A percentile compares a stretch with the other conserved stretches of the same genome.
Conservation (phyloP, 2,888 invertebrate species). For the Stratiomys singularior region DNA sequence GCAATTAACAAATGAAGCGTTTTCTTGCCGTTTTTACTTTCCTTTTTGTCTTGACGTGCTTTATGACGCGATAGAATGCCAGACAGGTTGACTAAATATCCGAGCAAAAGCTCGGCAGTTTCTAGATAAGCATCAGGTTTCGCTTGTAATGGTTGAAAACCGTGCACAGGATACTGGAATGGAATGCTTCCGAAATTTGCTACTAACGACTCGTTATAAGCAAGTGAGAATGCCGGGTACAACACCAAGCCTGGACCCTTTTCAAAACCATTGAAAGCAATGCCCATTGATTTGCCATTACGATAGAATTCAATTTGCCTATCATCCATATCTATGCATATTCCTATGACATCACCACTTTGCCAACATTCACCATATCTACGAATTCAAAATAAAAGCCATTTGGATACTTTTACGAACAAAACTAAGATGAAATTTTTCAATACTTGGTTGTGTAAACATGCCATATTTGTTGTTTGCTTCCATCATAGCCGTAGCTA, state of each 20-base stretch:
- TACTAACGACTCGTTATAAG: slow-evolving; percentile 78
- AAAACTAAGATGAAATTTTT: neutral
- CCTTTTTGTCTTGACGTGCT: slow-evolving; percentile 52
- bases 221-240: slow-evolving; percentile 83
- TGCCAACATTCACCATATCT: slow-evolving; percentile 82
- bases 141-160: slow-evolving; percentile 75
- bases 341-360: slow-evolving; percentile 83
- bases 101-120: slow-evolving; percentile 59
- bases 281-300: slow-evolving; percentile 79
- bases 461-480: slow-evolving; percentile 65
- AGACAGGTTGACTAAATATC: slow-evolving; percentile 61
- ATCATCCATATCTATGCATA: slow-evolving; percentile 78
- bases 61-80: slow-evolving; percentile 60
- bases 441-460: slow-evolving; percentile 63
- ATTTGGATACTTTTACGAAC: too few relatives aligned
- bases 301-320: slow-evolving; percentile 75
- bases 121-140: slow-evolving; percentile 60
- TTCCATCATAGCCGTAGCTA: slow-evolving; percentile 77
- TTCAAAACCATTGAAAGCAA: slow-evolving; percentile 77
- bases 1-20: slow-evolving; percentile 70
- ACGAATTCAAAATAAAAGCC: neutral
- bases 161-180: slow-evolving; percentile 74
- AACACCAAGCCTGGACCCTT: slow-evolving; percentile 79
- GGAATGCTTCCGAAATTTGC: slow-evolving; percentile 83
- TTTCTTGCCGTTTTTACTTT: slow-evolving; percentile 61